Conservation (phyloP, 2,113 vertebrate genomes). For the Rhinolophus sinicus region DNA sequence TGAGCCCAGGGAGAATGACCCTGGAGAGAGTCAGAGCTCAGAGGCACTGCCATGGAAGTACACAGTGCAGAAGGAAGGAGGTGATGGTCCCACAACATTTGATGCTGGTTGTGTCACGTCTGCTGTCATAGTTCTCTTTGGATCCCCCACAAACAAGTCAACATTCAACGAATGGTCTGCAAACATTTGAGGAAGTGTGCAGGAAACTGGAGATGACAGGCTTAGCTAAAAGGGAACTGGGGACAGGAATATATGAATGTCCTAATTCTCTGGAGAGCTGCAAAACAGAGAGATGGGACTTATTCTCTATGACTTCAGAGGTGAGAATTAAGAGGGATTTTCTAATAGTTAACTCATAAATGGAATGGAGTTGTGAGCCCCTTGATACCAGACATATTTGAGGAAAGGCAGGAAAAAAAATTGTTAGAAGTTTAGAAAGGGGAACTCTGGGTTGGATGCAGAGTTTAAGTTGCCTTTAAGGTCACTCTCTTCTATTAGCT, state of each 20-base stretch:
- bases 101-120: fast-evolving
- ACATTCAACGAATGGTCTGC: not conserved
- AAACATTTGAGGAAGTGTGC: not conserved
- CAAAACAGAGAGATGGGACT: not conserved
- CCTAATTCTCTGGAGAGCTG: not conserved
- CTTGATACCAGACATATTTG: not conserved
- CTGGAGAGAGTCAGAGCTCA: not conserved
- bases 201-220: not conserved
- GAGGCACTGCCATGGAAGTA: fast-evolving
- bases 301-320: not conserved
- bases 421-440: not conserved
- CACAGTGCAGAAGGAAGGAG: not conserved
- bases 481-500: constrained; percentile 24
- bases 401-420: not conserved
- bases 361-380: not conserved
- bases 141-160: not conserved
- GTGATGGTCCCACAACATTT: not conserved
- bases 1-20: not conserved
- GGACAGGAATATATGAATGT: not conserved
- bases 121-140: not conserved
- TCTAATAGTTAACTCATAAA: not conserved
- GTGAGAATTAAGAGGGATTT: not conserved
- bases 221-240: not conserved
- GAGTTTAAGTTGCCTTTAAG: not conserved
- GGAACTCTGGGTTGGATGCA: not conserved